Evolutionary conservation across 1,140 invertebrate genomes (phyloP), one percentile per base, ranked within the genome.

Genomic region (Drosophila neocordata): DNA sequence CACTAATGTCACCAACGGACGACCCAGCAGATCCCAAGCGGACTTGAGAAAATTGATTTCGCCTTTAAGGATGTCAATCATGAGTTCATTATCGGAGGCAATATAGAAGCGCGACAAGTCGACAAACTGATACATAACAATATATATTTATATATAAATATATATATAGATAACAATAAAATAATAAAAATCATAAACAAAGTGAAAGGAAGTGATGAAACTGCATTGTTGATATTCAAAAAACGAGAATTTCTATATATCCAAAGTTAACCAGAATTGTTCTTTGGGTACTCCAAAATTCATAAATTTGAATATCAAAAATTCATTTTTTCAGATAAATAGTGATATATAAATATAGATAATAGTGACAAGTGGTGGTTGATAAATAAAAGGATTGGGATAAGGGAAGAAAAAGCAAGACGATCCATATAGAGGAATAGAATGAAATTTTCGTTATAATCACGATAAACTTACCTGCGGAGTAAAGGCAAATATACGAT

Each of bases 401-500:
- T 6, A 48, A 11, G 34, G 12, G 13, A 34, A 0, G 5, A 31
- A 24, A 34, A 8, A 76, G 15, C 15, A 48, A 20, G 2, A 11
- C n/a, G 18, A 20, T n/a, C 13, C 12, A 1, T 2, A 38, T 20
- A 48, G 41, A 11, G 27, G 6, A 31, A 6, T 6, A 20, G 15
- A 34, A 55, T 52, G 9, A 65, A 27, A 12, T 6, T 15, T 24
- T 35, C 35, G 7, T 44, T 35, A 13, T 13, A 31, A 34, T 51
- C n/a, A 34, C 61, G 37, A 4, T 65, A 57, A 37, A 85, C 90
- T 93, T 94, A 99, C 98, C 96, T 99, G 98, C 41, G 99, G 99
- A 8, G 98, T 99, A 92, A 99, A 99, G 1, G 98, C 98, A 92
- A 99, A 98, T 78, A 99, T 98, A 90, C 96, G 95, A 92, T 99